phyloP scores from a whole-genome alignment of 2,888 invertebrate species.

The Drosophila rellima region DNA sequence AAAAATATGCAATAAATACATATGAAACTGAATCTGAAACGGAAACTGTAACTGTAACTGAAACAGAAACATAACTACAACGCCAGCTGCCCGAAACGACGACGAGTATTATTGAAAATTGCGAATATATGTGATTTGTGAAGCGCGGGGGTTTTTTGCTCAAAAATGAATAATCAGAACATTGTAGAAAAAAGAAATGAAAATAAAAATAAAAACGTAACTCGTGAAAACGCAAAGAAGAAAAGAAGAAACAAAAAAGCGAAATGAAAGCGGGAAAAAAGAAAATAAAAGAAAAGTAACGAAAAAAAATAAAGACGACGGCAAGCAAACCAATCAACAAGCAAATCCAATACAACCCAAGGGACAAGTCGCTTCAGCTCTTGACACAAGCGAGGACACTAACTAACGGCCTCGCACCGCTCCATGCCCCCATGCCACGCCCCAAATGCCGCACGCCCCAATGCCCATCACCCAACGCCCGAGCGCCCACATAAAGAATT shows the following conservation, averaged over 20 bases:
- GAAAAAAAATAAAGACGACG: constrained; percentile 5
- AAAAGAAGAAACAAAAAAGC: constrained; percentile 6
- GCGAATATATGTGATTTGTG: constrained; percentile 6
- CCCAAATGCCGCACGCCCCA: constrained; percentile 1
- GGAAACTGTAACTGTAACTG: constrained; percentile 8
- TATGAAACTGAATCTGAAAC: constrained; percentile 17
- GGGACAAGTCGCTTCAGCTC: constrained; percentile 36
- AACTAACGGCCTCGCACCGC: constrained; percentile 44
- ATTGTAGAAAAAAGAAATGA: constrained; percentile 10
- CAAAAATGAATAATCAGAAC: constrained; percentile 57
- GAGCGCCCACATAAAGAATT: constrained; percentile 70
- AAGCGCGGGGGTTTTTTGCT: background rate
- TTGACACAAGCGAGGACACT: constrained; percentile 44
- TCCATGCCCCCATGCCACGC: background rate
- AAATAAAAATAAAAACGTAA: background rate
- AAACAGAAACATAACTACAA: constrained; percentile 27
- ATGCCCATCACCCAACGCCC: constrained; percentile 27
- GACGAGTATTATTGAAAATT: constrained; percentile 52
- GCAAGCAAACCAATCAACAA: constrained; percentile 74
- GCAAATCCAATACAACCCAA: constrained; percentile 73
- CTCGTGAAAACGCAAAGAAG: background rate
- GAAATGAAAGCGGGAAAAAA: constrained; percentile 1
- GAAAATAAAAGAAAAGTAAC: constrained; percentile 4
- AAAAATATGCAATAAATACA: constrained; percentile 62
- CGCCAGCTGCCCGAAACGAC: constrained; percentile 57